These are phyloP conservation scores for Archilochus colubris DNA, from an alignment of 2,113 vertebrate genomes.

Conservation along the genomic window DNA sequence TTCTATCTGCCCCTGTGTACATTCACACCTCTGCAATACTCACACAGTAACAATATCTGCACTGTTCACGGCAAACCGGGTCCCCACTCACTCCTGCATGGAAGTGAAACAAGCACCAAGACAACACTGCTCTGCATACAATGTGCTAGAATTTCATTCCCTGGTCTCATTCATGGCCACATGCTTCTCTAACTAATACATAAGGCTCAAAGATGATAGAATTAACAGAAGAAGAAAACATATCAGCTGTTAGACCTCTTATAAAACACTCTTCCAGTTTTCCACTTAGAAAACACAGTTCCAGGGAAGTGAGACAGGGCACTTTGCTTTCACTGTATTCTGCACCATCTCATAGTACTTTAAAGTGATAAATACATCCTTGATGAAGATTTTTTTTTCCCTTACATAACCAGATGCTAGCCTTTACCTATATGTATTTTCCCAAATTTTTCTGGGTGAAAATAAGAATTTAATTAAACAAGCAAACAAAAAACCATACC, in stretches of 20 bases:
- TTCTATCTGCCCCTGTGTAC: not conserved
- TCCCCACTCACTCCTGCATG: not conserved
- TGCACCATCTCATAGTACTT: not conserved
- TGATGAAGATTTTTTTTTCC: not conserved
- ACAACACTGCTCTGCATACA: not conserved
- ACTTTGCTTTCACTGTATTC: not conserved
- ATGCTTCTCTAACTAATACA: not conserved
- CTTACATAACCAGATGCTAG: not conserved
- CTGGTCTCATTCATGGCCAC: not conserved
- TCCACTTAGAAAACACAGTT: not conserved
- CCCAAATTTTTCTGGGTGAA: not conserved
- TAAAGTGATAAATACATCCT: not conserved
- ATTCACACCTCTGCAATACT: not conserved
- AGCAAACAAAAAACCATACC: not conserved
- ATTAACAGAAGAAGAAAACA: conserved; percentile 1
- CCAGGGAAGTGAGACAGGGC: not conserved
- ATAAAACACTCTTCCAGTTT: not conserved
- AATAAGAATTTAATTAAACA: not conserved
- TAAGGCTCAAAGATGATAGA: not conserved
- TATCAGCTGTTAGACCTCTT: not conserved
- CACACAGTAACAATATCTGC: not conserved
- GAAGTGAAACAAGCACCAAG: not conserved
- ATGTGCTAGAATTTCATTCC: not conserved
- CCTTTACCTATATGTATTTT: not conserved
- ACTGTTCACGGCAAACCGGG: not conserved